Conservation (phyloP, 2,797 vertebrate species). For the Lepilemur ruficaudatus region DNA sequence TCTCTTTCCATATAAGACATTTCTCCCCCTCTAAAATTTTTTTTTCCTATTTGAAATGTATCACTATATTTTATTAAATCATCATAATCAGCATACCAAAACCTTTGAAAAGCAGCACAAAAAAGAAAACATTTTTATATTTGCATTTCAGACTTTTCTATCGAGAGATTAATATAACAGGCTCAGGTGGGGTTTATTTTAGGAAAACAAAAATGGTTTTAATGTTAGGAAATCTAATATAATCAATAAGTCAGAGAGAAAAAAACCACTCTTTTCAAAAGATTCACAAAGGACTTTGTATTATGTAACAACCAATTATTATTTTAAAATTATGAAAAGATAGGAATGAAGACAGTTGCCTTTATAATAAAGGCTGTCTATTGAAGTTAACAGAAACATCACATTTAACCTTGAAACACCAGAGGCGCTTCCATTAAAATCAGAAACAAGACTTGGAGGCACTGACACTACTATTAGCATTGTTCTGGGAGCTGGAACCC, state of each 20-base stretch:
- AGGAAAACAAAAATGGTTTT: not conserved
- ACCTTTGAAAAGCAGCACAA: not conserved
- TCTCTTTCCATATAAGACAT: not conserved
- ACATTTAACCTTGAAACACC: constrained; percentile 41
- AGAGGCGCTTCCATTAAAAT: constrained; percentile 6
- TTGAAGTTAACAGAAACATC: constrained; percentile 3
- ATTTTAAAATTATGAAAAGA: not conserved
- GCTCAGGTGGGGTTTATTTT: not conserved
- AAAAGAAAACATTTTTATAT: not conserved
- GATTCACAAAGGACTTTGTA: not conserved
- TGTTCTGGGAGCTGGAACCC: not conserved
- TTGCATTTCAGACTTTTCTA: not conserved
- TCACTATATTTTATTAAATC: not conserved
- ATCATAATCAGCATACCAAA: not conserved
- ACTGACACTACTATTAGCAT: not conserved
- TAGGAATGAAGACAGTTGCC: not conserved
- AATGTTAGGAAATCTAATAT: not conserved
- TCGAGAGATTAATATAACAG: not conserved
- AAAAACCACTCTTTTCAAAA: constrained; percentile 5
- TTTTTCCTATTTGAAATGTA: not conserved
- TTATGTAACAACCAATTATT: not conserved
- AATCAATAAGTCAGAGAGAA: constrained; percentile 18
- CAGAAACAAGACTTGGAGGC: not conserved
- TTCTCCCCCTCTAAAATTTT: not conserved
- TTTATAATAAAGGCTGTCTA: constrained; percentile 26